Evolutionary conservation across 2,113 vertebrate species (phyloP).

Genomic region (Mugil cephalus): DNA sequence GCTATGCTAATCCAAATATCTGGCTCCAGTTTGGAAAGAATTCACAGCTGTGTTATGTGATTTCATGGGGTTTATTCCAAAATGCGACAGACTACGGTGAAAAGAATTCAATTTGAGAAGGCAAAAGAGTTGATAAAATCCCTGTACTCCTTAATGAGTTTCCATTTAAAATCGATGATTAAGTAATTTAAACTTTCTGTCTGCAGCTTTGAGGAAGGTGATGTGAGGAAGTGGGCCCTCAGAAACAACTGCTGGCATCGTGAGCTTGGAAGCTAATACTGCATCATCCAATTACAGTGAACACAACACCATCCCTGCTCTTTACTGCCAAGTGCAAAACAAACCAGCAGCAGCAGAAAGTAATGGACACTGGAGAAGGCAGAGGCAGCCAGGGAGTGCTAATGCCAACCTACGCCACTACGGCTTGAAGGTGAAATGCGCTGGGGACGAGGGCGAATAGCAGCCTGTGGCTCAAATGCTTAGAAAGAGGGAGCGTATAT

Average conservation of each 20-base stretch:
- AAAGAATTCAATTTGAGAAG: not conserved
- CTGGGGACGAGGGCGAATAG: not conserved
- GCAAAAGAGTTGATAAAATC: conserved; percentile 1
- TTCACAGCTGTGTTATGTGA: conserved; percentile 46
- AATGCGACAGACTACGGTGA: conserved; percentile 19
- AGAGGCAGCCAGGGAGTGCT: not conserved
- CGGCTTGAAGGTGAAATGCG: conserved; percentile 37
- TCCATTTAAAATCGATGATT: not conserved
- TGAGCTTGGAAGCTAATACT: conserved; percentile 34
- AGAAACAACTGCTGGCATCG: conserved; percentile 33
- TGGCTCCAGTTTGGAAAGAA: conserved; percentile 45
- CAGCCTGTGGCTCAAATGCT: conserved; percentile 16
- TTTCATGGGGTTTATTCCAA: conserved; percentile 14
- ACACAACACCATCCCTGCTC: conserved; percentile 40
- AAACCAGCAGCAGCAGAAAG: conserved; percentile 33
- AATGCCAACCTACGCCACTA: conserved; percentile 10
- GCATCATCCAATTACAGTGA: conserved; percentile 49
- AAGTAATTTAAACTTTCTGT: conserved; percentile 10
- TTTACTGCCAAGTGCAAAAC: conserved; percentile 42
- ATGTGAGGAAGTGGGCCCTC: conserved; percentile 10
- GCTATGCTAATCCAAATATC: conserved; percentile 52
- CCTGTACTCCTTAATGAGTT: conserved; percentile 5
- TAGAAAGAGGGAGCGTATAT: conserved; percentile 1
- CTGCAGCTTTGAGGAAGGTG: conserved; percentile 14
- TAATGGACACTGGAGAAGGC: conserved; percentile 17